These are phyloP conservation scores for Phalacrocorax carbo DNA, from an alignment of 2,113 vertebrate species.

Conservation along the genomic window DNA sequence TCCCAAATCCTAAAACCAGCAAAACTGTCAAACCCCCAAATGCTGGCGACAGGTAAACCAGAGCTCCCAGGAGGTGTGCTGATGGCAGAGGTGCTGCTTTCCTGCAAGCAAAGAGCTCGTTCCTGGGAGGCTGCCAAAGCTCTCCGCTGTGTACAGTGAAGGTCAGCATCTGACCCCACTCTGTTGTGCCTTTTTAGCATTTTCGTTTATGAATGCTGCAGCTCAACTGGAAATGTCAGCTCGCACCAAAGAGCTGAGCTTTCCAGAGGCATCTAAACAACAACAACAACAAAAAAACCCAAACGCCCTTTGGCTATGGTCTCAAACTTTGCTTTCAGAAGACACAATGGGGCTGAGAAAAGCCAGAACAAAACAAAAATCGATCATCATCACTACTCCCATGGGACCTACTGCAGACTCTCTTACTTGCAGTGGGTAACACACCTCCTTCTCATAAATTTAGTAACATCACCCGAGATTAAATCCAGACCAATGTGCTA, in stretches of 20 bases:
- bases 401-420: not conserved
- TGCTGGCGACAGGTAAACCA: accelerated
- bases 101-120: not conserved
- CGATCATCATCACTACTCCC: not conserved
- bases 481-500: not conserved
- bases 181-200: not conserved
- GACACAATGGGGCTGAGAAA: not conserved
- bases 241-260: not conserved
- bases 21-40: not conserved
- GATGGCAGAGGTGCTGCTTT: not conserved
- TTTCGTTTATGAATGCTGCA: not conserved
- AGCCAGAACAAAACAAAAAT: not conserved
- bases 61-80: not conserved
- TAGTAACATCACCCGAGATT: not conserved
- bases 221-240: not conserved
- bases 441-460: not conserved
- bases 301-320: not conserved
- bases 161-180: accelerated
- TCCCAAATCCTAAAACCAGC: not conserved
- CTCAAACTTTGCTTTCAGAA: not conserved
- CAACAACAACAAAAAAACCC: not conserved
- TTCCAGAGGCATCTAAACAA: not conserved
- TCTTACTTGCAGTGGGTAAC: not conserved
- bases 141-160: accelerated
- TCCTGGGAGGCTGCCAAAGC: not conserved